Base-by-base conservation (phyloP, 2,888 invertebrate genomes). In the Notodonta dromedarius region DNA sequence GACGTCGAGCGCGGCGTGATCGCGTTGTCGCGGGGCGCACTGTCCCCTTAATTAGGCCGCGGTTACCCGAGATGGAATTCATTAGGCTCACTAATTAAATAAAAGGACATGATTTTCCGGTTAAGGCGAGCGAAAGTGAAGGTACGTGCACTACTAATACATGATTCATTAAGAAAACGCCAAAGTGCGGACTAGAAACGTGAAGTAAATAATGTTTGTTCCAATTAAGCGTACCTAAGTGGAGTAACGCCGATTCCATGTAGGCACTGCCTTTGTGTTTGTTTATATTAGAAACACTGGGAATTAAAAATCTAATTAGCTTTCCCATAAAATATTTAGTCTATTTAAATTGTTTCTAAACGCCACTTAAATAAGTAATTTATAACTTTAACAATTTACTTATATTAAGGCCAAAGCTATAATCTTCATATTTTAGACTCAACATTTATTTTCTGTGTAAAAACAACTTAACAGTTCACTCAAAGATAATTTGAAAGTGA, bases 21-120 rank as follows among this genome's bases (percentile, higher is more conserved):
- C 73, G 70, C 74, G 73, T 71, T 67, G 59, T 74, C 73, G 67
- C 73, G 12, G 35, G 12, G 44, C 24, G 66, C 66, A 65, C 63
- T 71, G 69, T 75, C 68, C 67, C 79, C 73, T 88, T 88, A 88
- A 89, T 89, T 87, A 86, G 85, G 78, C 73, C 78, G 71, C 62
- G 75, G 78, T 71, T 77, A 77, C 87, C 88, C 75, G 81, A 83
- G 85, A 89, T 85, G 88, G 89, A 80, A 85, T 89, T 90, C 87
- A 89, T 90, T 90, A 89, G 79, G 78, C 74, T 70, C 77, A 74
- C 88, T 82, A 90, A 91, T 90, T 91, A 91, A 88, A 86, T 85
- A 85, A 84, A 82, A 79, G 80, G 82, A 84, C 89, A 88, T 86
- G 89, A 87, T 85, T 88, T 84, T 82, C 86, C 85, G 80, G 84